A percentile compares a stretch with the other conserved stretches of the same genome.
Evolutionary conservation across 2,113 vertebrate species (phyloP).

Genomic region (Loxodonta africana): DNA sequence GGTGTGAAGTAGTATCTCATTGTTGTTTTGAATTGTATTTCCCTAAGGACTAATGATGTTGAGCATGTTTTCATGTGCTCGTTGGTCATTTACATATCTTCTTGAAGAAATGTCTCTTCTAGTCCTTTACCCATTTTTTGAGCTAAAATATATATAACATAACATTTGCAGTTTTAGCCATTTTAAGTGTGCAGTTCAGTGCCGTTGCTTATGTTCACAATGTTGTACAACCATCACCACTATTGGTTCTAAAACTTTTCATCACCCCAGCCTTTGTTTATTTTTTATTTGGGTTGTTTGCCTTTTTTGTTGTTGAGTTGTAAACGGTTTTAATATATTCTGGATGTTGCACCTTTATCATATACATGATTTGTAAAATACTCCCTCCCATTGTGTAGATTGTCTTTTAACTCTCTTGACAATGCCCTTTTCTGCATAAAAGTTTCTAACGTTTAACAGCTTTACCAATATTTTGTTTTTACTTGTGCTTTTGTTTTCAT

Average conservation of each 20-base stretch:
- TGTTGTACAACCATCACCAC: background rate
- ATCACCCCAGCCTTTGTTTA: background rate
- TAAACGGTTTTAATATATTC: constrained; percentile 35
- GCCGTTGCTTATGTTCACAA: background rate
- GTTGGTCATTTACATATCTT: background rate
- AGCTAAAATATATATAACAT: no score
- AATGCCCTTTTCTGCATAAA: background rate
- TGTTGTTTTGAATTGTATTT: background rate
- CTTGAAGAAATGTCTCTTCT: background rate
- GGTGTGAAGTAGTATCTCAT: background rate
- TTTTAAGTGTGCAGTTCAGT: no score
- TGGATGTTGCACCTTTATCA: background rate
- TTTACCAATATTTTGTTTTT: constrained; percentile 30
- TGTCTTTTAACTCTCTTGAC: background rate
- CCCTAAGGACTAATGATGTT: background rate
- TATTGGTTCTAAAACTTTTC: background rate
- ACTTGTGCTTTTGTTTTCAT: background rate
- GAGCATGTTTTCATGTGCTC: background rate
- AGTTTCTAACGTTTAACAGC: background rate
- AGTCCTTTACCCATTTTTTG: background rate
- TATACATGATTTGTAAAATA: constrained; percentile 16
- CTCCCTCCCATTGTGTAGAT: background rate
- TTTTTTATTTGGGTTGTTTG: background rate
- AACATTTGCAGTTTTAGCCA: no score
- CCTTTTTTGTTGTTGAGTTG: constrained; percentile 10